phyloP scores from a whole-genome alignment of 2,888 invertebrate genomes.

The Troilus luridus region DNA sequence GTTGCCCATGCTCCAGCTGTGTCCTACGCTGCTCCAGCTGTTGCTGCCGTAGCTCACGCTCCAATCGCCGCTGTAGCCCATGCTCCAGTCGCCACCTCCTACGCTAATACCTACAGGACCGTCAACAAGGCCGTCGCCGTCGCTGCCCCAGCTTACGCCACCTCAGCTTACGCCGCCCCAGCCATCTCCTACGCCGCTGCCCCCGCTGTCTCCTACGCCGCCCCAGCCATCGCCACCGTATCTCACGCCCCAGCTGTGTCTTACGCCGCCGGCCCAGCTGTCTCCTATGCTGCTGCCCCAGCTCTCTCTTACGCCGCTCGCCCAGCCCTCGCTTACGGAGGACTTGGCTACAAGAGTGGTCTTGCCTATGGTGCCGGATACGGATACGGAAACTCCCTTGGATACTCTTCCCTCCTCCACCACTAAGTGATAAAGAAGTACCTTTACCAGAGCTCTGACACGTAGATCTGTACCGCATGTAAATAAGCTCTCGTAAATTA shows the following conservation, averaged over 20 bases:
- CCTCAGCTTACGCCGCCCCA: constrained; percentile 73
- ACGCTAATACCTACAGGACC: constrained; percentile 70
- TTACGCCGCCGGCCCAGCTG: constrained; percentile 69
- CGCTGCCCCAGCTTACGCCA: constrained; percentile 69
- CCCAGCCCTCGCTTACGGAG: constrained; percentile 68
- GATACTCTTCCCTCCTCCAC: constrained; percentile 52
- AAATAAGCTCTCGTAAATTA: constrained; percentile 50
- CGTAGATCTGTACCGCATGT: constrained; percentile 35
- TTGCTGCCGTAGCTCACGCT: constrained; percentile 65
- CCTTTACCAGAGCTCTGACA: constrained; percentile 45
- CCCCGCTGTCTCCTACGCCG: constrained; percentile 68
- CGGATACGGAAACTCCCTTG: constrained; percentile 67
- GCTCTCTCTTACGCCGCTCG: constrained; percentile 48
- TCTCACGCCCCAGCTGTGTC: constrained; percentile 69
- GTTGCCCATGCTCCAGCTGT: constrained; percentile 65
- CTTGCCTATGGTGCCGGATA: constrained; percentile 72
- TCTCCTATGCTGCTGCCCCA: constrained; percentile 60
- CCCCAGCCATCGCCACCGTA: not conserved
- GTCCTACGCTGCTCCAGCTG: constrained; percentile 66
- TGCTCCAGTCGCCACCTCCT: constrained; percentile 71
- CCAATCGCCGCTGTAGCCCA: constrained; percentile 65
- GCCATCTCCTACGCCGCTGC: constrained; percentile 67
- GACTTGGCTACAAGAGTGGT: constrained; percentile 77
- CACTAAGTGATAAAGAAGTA: constrained; percentile 45
- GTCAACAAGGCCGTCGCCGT: constrained; percentile 69